Conservation (phyloP, 2,113 vertebrate genomes). For the Rhynchomys soricoides region DNA sequence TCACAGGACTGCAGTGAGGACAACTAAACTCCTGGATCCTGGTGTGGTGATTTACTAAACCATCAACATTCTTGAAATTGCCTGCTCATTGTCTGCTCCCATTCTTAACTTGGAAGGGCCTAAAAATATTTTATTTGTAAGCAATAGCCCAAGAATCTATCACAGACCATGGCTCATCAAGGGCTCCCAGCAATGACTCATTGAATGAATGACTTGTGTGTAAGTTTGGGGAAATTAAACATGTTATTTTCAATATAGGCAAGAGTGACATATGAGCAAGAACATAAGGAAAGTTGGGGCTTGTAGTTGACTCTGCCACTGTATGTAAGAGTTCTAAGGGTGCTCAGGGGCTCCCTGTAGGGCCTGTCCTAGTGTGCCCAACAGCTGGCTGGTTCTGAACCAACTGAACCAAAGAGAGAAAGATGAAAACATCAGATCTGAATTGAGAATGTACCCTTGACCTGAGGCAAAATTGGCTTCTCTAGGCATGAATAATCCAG, state of each 20-base stretch:
- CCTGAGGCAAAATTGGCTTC: background rate
- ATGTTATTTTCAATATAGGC: slow-evolving; percentile 49
- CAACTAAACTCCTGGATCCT: background rate
- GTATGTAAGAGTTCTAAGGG: background rate
- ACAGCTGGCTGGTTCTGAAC: background rate
- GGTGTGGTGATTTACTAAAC: background rate
- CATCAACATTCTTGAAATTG: background rate
- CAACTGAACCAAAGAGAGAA: background rate
- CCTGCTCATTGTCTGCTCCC: background rate
- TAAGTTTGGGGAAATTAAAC: slow-evolving; percentile 75
- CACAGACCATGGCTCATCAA: background rate
- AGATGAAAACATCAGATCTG: background rate
- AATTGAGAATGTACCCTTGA: background rate
- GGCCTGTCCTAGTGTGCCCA: background rate
- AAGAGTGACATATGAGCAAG: slow-evolving; percentile 43
- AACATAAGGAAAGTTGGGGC: background rate
- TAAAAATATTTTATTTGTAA: background rate
- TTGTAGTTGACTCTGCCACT: background rate
- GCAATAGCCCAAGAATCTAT: background rate
- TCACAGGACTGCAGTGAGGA: background rate
- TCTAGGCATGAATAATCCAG: background rate
- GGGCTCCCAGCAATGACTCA: background rate
- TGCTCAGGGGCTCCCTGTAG: background rate
- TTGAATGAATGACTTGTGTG: slow-evolving; percentile 29
- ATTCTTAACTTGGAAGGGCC: background rate